Evolutionary conservation across 2,797 vertebrate species (phyloP).

Genomic region (Anabacerthia variegaticeps): DNA sequence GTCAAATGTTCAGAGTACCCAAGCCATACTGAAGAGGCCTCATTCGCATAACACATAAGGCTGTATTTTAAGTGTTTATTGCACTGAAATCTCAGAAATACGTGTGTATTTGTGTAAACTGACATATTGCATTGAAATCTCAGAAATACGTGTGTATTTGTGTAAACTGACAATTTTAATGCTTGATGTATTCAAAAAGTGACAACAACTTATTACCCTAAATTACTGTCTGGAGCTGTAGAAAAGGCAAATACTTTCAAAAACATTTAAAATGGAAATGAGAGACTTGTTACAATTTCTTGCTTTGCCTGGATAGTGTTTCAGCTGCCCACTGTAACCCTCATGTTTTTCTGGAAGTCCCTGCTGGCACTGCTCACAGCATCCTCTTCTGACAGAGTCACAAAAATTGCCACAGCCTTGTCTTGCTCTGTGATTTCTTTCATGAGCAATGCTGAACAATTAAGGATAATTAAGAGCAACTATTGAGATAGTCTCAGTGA

Average conservation of each 20-base stretch:
- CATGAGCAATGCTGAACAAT: neutral
- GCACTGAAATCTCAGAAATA: neutral
- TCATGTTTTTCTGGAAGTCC: fast-evolving
- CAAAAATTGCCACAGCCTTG: neutral
- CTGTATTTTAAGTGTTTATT: neutral
- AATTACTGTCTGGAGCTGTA: neutral
- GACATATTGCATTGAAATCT: neutral
- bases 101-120: neutral
- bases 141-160: neutral
- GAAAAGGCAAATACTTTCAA: neutral
- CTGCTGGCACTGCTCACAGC: neutral
- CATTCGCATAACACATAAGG: neutral
- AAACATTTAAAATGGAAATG: neutral
- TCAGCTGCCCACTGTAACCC: neutral
- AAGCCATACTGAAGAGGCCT: neutral
- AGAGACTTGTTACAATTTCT: neutral
- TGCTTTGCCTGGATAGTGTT: neutral
- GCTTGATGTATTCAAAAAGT: neutral
- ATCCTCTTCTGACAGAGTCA: neutral
- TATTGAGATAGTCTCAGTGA: neutral
- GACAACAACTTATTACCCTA: neutral
- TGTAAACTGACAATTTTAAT: neutral
- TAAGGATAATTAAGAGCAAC: neutral
- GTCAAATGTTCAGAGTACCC: neutral
- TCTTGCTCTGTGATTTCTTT: neutral